Evolutionary conservation across 2,113 vertebrate genomes (phyloP), one percentile per base, ranked within the genome.

Genomic region (Planiliza haematocheilus): DNA sequence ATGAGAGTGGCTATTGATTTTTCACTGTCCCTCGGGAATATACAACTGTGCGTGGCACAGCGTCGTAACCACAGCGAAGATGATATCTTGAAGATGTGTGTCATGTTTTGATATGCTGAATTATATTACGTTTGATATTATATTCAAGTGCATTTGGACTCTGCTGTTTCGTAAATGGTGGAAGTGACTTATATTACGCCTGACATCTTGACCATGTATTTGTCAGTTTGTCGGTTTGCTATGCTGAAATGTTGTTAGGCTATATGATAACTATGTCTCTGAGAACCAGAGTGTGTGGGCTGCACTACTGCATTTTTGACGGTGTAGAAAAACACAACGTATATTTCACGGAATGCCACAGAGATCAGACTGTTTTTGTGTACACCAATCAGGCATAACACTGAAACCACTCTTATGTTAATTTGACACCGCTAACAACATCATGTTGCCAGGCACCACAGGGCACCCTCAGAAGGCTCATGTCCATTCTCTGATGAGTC

Each of bases 1-100:
- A 52, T n/a, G 56, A 50, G 36, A 37, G 9, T 38, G 21, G 10
- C 38, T 49, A 64, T 71, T 59, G 70, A 81, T 83, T 72, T 38
- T 6, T 24, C 41, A 38, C 34, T 24, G n/a, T 60, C 37, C 42
- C 18, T 10, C 42, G 38, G 49, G 43, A 45, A 71, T 48, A 79
- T 17, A 52, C 4, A 70, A 13, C 24, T 52, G 24, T 45, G 38
- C 1, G n/a, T 67, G 55, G 48, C 48, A 38, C 68, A 30, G 51
- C n/a, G 24, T 58, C 36, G 7, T 10, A 69, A 72, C 68, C 49
- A 38, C 83, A 71, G 11, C 42, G 20, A 71, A 60, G 36, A 53
- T 24, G 36, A 45, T 62, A 70, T 70, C 51, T 45, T 13, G 8
- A 46, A 52, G 49, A 64, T 42, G 12, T 12, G 18, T n/a, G 43